Conservation (phyloP, 2,888 invertebrate species). For the Tetrapedia diversipes region DNA sequence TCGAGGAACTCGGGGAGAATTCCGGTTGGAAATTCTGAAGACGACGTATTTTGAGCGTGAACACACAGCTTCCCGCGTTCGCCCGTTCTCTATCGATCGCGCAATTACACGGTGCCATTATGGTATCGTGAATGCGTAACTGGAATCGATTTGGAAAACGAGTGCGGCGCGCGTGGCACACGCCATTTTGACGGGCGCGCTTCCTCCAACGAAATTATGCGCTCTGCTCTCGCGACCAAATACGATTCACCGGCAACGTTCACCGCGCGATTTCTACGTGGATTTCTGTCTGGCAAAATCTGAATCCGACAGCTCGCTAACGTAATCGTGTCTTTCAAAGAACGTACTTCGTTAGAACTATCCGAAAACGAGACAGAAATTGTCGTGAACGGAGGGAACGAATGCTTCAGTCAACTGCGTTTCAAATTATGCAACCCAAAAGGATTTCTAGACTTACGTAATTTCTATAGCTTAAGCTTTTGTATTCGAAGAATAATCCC, state of each 20-base stretch:
- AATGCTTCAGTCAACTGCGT: too few relatives aligned
- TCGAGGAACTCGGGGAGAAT: not conserved
- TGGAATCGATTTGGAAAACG: constrained; percentile 37
- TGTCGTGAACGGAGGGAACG: not conserved
- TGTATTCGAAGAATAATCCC: too few relatives aligned
- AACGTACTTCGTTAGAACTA: not conserved
- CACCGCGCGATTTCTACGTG: constrained; percentile 3
- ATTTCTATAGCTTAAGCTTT: too few relatives aligned
- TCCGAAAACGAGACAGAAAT: not conserved
- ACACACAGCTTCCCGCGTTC: constrained; percentile 12
- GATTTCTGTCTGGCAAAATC: not conserved
- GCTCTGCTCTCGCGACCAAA: too few relatives aligned
- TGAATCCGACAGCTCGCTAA: not conserved
- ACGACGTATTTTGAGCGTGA: constrained; percentile 23
- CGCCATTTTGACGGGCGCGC: constrained; percentile 16
- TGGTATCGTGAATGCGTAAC: constrained; percentile 38
- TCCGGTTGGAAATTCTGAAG: constrained; percentile 8
- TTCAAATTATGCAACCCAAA: too few relatives aligned
- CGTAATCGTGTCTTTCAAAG: not conserved
- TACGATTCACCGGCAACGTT: constrained; percentile 7
- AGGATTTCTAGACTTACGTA: not conserved
- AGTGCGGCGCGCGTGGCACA: constrained; percentile 7
- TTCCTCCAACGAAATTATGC: constrained; percentile 16
- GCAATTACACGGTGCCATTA: constrained; percentile 31
- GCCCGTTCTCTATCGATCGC: constrained; percentile 27